Base-by-base conservation (phyloP, 2,113 vertebrate species). In the Sinocyclocheilus rhinocerous region DNA sequence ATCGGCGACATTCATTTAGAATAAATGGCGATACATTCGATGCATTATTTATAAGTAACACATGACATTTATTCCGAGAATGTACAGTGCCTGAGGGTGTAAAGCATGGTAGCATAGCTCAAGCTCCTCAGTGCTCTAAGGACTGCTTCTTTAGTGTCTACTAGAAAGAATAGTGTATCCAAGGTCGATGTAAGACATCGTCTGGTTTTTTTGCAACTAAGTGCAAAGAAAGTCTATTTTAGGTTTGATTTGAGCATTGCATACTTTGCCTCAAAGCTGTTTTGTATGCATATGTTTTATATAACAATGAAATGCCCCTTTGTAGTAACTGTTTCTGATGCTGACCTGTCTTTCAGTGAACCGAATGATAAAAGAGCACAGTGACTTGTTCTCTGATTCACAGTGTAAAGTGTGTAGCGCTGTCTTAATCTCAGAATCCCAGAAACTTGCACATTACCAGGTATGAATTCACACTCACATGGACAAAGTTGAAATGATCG, bases 361-460 rank as follows among this genome's bases (percentile, higher is more conserved):
- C 81, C 96, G 96, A 90, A 95, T 99, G 94, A 99, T 99, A 89
- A 92, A 93, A 92, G 96, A 97, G 92, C 96, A 98, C 83, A 91
- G 97, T 16, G 94, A 98, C 92, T 95, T 99, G 93, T 99, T 99
- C 93, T 98, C 97, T 5, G 96, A 96, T 88, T 94, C 95, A 20
- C 96, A 97, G 89, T 99, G 98, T 93, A 98, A 97, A 94, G 96
- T 99, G 88, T 99, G 98, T 94, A 98, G 95, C 33, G 98, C 98
- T 81, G 94, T 97, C 91, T 96, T 99, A 72, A 98, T 97, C 92
- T 99, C 98, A 0, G 96, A 98, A 89, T 99, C 98, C 59, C 98
- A 99, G 94, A 96, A 98, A 90, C 95, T 99, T 90, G 97, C 97
- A 76, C 98, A 99, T 92, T 99, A 99, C 91, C 97, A 98, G 97